Conservation (phyloP, 2,888 invertebrate species). For the Seira ritae region DNA sequence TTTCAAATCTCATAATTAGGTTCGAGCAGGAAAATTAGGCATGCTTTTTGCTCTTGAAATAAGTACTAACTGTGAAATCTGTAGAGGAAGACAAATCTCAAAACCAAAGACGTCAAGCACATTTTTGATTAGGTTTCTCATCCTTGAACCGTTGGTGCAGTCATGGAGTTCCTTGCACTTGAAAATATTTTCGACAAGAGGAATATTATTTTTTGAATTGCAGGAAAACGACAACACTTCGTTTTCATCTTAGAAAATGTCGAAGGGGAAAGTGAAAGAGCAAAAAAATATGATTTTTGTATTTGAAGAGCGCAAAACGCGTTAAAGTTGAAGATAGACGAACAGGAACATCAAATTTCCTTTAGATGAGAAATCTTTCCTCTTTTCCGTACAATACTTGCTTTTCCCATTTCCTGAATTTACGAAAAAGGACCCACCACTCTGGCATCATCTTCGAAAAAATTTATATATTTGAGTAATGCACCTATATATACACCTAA, state of each 20-base stretch:
- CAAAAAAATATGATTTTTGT: not conserved
- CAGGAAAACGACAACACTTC: too few relatives aligned
- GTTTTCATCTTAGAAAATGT: slow-evolving; percentile 5
- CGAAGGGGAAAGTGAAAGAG: slow-evolving; percentile 17
- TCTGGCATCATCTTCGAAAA: slow-evolving; percentile 3
- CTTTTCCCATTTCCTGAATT: slow-evolving; percentile 54
- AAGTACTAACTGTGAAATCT: too few relatives aligned
- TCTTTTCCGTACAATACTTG: slow-evolving; percentile 37
- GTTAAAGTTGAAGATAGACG: not conserved
- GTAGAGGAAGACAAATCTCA: not conserved
- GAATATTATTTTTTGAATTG: too few relatives aligned
- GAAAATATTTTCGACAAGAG: slow-evolving; percentile 39
- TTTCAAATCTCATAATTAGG: too few relatives aligned
- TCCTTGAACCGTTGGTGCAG: not conserved
- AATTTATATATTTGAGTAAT: too few relatives aligned
- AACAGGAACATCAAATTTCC: slow-evolving; percentile 40
- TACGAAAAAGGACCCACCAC: slow-evolving; percentile 31
- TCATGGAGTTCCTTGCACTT: slow-evolving; percentile 5
- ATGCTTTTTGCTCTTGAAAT: too few relatives aligned
- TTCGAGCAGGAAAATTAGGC: too few relatives aligned
- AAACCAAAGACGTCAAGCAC: slow-evolving; percentile 6
- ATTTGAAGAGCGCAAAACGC: not conserved
- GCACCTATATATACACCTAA: too few relatives aligned
- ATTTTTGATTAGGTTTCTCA: slow-evolving; percentile 33
- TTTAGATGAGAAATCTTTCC: slow-evolving; percentile 47